Evolutionary conservation across 2,888 invertebrate genomes (phyloP).

Genomic region (Pilophorus perplexus): DNA sequence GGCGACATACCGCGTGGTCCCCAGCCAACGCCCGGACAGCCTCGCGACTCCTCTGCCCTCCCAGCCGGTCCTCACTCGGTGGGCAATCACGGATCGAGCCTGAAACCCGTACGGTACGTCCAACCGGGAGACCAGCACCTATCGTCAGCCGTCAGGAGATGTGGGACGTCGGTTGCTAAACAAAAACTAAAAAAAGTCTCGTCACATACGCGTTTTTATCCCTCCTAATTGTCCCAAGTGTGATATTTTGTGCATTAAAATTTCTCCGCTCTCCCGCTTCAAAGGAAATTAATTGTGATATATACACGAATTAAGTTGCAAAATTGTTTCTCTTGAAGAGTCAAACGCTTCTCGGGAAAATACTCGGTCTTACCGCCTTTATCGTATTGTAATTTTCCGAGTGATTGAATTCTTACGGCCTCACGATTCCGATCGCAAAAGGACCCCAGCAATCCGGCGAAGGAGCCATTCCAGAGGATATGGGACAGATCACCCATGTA

Average conservation of each 20-base stretch:
- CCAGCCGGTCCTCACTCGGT: too few species aligned
- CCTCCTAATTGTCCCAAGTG: background rate
- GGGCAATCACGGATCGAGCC: too few species aligned
- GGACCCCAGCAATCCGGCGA: constrained; percentile 42
- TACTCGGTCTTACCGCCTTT: background rate
- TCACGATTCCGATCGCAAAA: constrained; percentile 48
- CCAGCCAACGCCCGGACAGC: too few species aligned
- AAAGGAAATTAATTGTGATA: background rate
- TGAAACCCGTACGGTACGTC: too few species aligned
- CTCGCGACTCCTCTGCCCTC: too few species aligned
- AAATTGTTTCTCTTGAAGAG: too few species aligned
- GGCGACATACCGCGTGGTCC: too few species aligned
- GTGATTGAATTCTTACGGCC: constrained; percentile 42
- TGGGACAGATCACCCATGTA: constrained; percentile 45
- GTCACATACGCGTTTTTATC: background rate
- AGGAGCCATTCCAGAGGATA: constrained; percentile 47
- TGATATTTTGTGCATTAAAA: constrained; percentile 27
- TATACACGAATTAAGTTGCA: background rate
- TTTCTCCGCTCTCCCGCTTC: background rate
- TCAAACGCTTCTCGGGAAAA: background rate
- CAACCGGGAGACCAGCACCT: too few species aligned
- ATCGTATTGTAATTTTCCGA: background rate
- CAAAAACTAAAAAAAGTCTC: background rate
- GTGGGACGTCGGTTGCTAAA: constrained; percentile 5
- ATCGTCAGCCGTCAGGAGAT: constrained; percentile 8